A percentile compares a stretch with the other conserved stretches of the same genome.
phyloP scores from a whole-genome alignment of 2,113 vertebrate species.

The Chiloscyllium plagiosum region DNA sequence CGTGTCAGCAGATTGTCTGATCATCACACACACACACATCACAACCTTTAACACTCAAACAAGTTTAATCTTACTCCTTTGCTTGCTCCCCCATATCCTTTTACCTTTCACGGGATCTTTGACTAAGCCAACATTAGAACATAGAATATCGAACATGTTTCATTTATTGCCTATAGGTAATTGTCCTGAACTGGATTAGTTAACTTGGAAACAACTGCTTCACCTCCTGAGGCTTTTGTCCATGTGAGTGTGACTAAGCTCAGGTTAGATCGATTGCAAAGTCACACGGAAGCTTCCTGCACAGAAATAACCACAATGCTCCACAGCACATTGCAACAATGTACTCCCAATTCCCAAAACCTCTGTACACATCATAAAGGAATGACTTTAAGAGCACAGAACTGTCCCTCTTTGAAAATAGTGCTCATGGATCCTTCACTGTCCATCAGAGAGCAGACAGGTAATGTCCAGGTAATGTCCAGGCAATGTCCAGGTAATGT shows the following conservation, averaged over 20 bases:
- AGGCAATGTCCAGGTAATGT: too few species aligned
- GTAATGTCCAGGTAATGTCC: too few species aligned
- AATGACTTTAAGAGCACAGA: background rate
- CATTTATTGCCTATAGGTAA: too few species aligned
- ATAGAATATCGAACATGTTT: too few species aligned
- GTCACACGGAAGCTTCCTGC: background rate
- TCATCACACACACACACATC: background rate
- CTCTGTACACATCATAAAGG: background rate
- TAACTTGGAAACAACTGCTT: background rate
- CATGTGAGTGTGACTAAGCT: background rate
- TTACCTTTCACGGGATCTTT: too few species aligned
- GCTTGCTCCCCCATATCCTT: too few species aligned
- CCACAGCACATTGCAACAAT: background rate
- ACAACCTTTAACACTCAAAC: too few species aligned
- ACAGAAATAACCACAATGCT: background rate
- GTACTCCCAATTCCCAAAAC: background rate
- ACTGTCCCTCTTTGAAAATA: background rate
- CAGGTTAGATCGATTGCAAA: background rate
- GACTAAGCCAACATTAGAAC: too few species aligned
- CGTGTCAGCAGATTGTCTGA: background rate
- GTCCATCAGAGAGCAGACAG: background rate
- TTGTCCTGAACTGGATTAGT: too few species aligned
- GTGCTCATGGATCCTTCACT: background rate
- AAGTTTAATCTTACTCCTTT: too few species aligned
- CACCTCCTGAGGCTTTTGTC: background rate